These are phyloP conservation scores for Suncus etruscus DNA, from an alignment of 2,113 vertebrate genomes.

Conservation along the genomic window DNA sequence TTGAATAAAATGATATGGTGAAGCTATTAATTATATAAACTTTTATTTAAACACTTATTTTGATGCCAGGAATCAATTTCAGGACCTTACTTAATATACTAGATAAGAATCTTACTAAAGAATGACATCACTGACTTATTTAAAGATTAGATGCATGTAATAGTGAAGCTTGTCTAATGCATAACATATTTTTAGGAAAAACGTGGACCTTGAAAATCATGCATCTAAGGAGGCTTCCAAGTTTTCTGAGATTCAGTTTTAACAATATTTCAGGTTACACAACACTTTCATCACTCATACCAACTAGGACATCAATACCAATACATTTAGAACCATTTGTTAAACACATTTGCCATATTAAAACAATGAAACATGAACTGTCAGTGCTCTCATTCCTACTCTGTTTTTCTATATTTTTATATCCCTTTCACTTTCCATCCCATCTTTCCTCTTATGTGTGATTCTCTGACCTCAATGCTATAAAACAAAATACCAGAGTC, in stretches of 20 bases:
- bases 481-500: background rate
- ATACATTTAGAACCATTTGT: background rate
- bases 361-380: background rate
- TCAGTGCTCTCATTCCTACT: background rate
- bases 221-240: background rate
- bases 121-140: too few relatives aligned
- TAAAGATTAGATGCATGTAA: too few relatives aligned
- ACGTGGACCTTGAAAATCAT: background rate
- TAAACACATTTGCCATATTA: background rate
- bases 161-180: background rate
- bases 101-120: too few relatives aligned
- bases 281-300: background rate
- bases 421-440: background rate
- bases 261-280: background rate
- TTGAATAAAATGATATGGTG: too few relatives aligned
- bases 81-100: too few relatives aligned
- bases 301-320: background rate
- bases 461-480: background rate
- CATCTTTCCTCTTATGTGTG: accelerated
- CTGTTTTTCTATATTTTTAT: background rate
- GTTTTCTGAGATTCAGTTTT: constrained; percentile 16
- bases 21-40: too few relatives aligned
- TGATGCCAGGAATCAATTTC: too few relatives aligned
- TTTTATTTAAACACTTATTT: too few relatives aligned
- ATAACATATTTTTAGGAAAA: background rate